Evolutionary conservation across 1,140 invertebrate species (phyloP).

Genomic region (Neelides sp.): DNA sequence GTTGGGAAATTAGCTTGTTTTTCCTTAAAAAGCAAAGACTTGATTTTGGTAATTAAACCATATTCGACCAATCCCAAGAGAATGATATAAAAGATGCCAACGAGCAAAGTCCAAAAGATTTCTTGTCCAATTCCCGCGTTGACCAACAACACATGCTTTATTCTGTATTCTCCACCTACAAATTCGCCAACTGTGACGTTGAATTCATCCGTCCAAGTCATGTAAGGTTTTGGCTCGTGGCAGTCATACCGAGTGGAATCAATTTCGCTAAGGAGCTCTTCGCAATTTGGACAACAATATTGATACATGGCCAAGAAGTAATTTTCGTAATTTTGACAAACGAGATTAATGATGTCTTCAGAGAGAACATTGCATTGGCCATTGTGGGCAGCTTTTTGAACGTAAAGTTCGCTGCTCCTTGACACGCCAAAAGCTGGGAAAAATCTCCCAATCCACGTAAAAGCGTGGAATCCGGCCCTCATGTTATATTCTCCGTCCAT

Average conservation of each 20-base stretch:
- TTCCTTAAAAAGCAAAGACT: not conserved
- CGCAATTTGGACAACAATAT: not conserved
- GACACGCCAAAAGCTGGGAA: conserved; percentile 26
- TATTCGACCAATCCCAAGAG: conserved; percentile 3
- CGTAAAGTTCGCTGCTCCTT: conserved; percentile 14
- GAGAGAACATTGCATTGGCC: conserved; percentile 18
- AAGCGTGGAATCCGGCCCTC: not conserved
- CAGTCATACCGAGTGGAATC: not conserved
- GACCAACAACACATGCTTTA: not conserved
- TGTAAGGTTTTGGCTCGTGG: conserved; percentile 5
- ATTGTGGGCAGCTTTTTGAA: conserved; percentile 14
- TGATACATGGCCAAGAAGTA: not conserved
- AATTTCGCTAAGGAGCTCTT: not conserved
- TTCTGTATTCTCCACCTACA: not conserved
- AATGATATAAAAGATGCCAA: conserved; percentile 5
- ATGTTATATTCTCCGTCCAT: conserved; percentile 13
- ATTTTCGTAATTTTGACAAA: conserved; percentile 9
- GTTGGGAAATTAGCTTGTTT: not conserved
- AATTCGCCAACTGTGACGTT: not conserved
- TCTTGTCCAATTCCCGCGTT: conserved; percentile 12
- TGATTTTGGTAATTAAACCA: not conserved
- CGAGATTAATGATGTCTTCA: conserved; percentile 6
- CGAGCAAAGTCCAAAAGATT: conserved; percentile 1
- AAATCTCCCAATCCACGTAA: conserved; percentile 16
- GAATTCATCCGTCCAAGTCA: not conserved